These are phyloP conservation scores for Pongo pygmaeus DNA, from an alignment of 2,113 vertebrate species.

Conservation along the genomic window DNA sequence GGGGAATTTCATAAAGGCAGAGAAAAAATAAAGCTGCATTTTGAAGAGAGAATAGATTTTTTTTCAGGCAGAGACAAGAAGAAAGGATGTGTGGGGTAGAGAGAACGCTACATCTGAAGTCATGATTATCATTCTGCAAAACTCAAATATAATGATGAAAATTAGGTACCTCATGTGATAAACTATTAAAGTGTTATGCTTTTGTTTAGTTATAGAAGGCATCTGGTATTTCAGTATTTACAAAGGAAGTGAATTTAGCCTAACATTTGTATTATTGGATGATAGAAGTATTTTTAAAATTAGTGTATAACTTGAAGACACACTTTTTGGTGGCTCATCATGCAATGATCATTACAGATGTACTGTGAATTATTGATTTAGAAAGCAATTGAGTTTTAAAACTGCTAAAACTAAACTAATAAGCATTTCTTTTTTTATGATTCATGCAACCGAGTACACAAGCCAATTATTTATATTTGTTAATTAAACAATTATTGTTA, in stretches of 20 bases:
- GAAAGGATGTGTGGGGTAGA: neutral
- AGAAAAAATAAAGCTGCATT: conserved; percentile 23
- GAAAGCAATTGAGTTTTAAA: conserved; percentile 55
- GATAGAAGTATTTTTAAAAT: conserved; percentile 69
- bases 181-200: conserved; percentile 69
- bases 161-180: conserved; percentile 63
- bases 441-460: neutral
- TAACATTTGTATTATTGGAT: conserved; percentile 60
- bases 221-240: conserved; percentile 66
- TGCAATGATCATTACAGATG: conserved; percentile 64
- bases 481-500: conserved; percentile 33
- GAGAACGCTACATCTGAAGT: conserved; percentile 41
- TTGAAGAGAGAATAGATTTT: neutral
- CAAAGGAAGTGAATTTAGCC: conserved; percentile 65
- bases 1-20: conserved; percentile 14
- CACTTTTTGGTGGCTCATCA: conserved; percentile 32
- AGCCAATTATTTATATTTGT: conserved; percentile 6
- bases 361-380: conserved; percentile 67
- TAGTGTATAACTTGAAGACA: conserved; percentile 52
- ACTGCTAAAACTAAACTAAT: conserved; percentile 45
- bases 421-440: conserved; percentile 55
- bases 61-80: neutral
- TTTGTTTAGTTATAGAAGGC: conserved; percentile 71
- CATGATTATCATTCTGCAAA: conserved; percentile 37
- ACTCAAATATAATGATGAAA: conserved; percentile 54